Evolutionary conservation across 2,797 vertebrate species (phyloP).

Genomic region (Emydoidea blandingii): DNA sequence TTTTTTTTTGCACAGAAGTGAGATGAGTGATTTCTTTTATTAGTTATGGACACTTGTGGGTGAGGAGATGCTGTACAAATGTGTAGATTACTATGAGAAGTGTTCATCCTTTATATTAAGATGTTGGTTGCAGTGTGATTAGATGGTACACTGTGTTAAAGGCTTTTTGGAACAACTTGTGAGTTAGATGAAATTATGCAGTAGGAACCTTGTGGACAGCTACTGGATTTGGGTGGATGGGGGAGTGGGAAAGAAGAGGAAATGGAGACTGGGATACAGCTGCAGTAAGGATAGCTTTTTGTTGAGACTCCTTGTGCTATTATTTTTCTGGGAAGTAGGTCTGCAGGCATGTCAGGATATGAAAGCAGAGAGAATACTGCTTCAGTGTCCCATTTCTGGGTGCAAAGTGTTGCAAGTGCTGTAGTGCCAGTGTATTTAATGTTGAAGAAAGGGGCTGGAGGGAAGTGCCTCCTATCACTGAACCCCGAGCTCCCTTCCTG

Average conservation of each 20-base stretch:
- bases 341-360: fast-evolving
- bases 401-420: constrained; percentile 15
- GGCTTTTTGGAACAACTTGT: constrained; percentile 28
- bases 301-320: background rate
- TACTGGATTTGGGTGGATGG: background rate
- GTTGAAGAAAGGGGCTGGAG: constrained; percentile 23
- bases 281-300: background rate
- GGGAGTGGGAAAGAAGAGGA: background rate
- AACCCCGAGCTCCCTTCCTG: background rate
- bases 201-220: background rate
- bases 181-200: background rate
- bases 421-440: constrained; percentile 15
- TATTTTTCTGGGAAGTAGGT: constrained; percentile 11
- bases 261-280: background rate
- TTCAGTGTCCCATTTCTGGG: constrained; percentile 13
- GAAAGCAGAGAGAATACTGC: background rate
- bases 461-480: constrained; percentile 23
- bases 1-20: background rate
- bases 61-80: background rate
- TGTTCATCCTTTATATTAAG: constrained; percentile 12
- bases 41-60: constrained; percentile 13
- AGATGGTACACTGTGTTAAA: background rate
- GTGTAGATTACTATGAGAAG: background rate
- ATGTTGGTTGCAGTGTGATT: background rate
- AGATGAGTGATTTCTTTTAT: background rate